Percentiles rank a stretch among this genome's conserved stretches.
phyloP scores from a whole-genome alignment of 2,797 vertebrate species.

The Eulemur mongoz region DNA sequence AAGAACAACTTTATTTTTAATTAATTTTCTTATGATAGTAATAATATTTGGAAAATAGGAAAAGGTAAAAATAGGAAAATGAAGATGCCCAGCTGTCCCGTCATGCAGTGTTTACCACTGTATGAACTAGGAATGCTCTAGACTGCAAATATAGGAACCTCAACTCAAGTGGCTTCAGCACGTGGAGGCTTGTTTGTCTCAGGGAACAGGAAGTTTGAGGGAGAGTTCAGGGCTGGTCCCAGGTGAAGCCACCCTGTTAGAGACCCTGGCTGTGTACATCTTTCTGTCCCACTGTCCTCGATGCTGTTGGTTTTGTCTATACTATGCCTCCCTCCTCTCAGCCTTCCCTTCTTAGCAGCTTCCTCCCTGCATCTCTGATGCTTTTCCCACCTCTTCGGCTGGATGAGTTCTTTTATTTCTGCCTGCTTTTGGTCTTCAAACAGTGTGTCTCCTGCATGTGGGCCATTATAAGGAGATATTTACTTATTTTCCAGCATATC shows the following conservation, averaged over 20 bases:
- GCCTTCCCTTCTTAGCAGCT: background rate
- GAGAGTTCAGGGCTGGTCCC: background rate
- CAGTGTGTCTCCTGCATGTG: background rate
- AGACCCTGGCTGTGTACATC: background rate
- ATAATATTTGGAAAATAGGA: background rate
- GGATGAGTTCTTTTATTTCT: background rate
- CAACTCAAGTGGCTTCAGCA: rapidly evolving
- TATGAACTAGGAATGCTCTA: rapidly evolving
- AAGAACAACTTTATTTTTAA: background rate
- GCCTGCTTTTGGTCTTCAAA: background rate
- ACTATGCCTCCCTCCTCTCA: rapidly evolving
- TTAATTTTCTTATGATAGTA: background rate
- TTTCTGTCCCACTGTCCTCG: background rate
- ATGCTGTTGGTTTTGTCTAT: rapidly evolving
- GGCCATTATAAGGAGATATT: background rate
- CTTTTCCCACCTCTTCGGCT: background rate
- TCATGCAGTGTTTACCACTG: rapidly evolving
- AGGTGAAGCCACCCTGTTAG: rapidly evolving
- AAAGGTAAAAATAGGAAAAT: background rate
- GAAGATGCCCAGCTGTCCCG: background rate
- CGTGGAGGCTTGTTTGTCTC: background rate
- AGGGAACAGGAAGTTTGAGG: background rate
- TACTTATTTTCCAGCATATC: too few relatives aligned
- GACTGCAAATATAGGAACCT: background rate
- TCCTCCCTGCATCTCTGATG: background rate